Evolutionary conservation across 1,140 invertebrate species (phyloP).

Genomic region (Adelges cooleyi): DNA sequence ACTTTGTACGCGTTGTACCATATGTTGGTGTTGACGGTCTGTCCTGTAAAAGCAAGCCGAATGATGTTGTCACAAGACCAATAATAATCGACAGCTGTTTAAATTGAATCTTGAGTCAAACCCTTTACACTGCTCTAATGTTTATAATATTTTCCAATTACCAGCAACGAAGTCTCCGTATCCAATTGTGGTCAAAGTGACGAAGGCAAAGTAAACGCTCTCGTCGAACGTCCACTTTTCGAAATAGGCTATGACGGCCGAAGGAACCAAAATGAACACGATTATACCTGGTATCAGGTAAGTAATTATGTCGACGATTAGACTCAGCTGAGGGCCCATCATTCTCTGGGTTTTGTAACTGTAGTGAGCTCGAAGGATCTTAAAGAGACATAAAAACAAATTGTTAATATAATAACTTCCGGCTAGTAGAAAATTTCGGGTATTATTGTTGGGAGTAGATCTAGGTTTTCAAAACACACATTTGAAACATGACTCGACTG

Average conservation of each 20-base stretch:
- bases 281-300: constrained; percentile 75
- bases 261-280: constrained; percentile 85
- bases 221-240: constrained; percentile 85
- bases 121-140: not conserved
- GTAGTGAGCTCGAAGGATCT: constrained; percentile 59
- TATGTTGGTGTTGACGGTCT: not conserved
- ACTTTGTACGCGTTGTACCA: constrained; percentile 58
- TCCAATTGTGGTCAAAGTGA: constrained; percentile 85
- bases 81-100: too few species aligned
- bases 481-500: too few species aligned
- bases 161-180: constrained; percentile 88
- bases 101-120: too few species aligned
- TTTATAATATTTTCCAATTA: constrained; percentile 36
- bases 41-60: too few species aligned
- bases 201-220: constrained; percentile 81
- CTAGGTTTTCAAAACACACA: too few species aligned
- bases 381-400: constrained; percentile 32
- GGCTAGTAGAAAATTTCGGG: not conserved
- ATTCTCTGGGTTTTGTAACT: constrained; percentile 62
- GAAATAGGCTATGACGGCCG: constrained; percentile 73
- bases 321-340: constrained; percentile 42
- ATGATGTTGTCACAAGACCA: too few species aligned
- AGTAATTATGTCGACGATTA: constrained; percentile 62
- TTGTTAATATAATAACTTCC: not conserved
- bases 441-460: not conserved